These are phyloP conservation scores for Oopsacas minuta DNA, from an alignment of 37 sponge, comb jelly and placozoan genomes.

Conservation along the genomic window DNA sequence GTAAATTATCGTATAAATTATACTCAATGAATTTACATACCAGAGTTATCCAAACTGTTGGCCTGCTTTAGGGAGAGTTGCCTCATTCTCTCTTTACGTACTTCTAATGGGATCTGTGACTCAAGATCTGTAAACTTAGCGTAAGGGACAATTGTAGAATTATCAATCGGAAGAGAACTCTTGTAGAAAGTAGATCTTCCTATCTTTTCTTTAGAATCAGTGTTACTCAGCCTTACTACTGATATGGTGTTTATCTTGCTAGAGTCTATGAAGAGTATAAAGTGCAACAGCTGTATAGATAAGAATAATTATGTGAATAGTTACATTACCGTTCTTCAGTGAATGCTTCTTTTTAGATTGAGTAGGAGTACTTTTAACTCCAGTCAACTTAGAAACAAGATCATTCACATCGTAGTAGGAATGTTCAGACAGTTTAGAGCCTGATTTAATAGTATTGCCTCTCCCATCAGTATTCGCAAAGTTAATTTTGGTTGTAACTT, in stretches of 20 bases:
- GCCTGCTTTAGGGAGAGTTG: background rate
- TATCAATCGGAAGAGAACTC: background rate
- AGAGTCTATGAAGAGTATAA: background rate
- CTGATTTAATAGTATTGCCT: background rate
- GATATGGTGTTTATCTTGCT: background rate
- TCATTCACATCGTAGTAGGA: constrained; percentile 11
- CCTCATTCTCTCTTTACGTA: background rate
- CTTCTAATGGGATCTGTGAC: background rate
- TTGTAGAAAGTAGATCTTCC: constrained; percentile 3
- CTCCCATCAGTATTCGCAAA: background rate
- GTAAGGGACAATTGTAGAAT: background rate
- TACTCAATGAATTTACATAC: too few relatives aligned
- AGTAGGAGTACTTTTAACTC: background rate
- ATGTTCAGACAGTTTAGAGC: background rate
- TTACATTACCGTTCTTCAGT: background rate
- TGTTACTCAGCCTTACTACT: background rate
- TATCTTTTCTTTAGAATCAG: background rate
- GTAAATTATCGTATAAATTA: background rate
- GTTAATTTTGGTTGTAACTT: background rate
- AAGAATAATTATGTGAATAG: too few relatives aligned
- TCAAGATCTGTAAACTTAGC: background rate
- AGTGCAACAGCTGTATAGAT: too few relatives aligned
- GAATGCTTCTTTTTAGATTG: background rate
- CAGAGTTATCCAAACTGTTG: background rate
- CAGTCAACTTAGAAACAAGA: background rate